Conservation (phyloP, 2,797 vertebrate species). For the Peromyscus nudipes region DNA sequence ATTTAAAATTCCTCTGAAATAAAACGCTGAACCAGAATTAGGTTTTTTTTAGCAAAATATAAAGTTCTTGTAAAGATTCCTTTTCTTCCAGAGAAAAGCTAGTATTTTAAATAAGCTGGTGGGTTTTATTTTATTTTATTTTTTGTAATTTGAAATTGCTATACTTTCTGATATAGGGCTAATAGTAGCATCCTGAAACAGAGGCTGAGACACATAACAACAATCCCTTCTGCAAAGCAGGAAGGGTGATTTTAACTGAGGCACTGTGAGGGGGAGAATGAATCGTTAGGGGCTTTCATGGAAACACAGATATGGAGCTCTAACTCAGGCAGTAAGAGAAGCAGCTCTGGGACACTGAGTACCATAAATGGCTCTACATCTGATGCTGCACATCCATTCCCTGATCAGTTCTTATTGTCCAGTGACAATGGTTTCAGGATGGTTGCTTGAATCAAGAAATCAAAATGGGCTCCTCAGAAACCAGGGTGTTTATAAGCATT, state of each 20-base stretch:
- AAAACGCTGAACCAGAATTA: conserved; percentile 71
- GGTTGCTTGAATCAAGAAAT: neutral
- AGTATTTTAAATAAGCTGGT: conserved; percentile 28
- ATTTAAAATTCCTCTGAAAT: conserved; percentile 78
- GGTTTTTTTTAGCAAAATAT: conserved; percentile 74
- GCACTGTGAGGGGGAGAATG: conserved; percentile 50
- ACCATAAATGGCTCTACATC: neutral
- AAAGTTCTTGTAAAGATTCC: conserved; percentile 44
- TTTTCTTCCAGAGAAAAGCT: conserved; percentile 49
- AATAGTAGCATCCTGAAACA: conserved; percentile 73
- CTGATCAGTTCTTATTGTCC: neutral
- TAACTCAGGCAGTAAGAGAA: neutral
- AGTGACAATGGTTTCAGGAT: conserved; percentile 37
- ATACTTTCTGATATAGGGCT: conserved; percentile 76
- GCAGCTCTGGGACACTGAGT: neutral
- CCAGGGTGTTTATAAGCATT: neutral
- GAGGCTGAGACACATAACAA: conserved; percentile 62
- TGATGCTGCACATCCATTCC: neutral
- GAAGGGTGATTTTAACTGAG: conserved; percentile 28
- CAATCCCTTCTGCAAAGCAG: conserved; percentile 58
- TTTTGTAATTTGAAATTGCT: conserved; percentile 37
- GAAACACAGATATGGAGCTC: neutral
- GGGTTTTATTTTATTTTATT: neutral
- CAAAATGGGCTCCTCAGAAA: conserved; percentile 35
- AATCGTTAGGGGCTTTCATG: neutral